Evolutionary conservation across 2,888 invertebrate species (phyloP), one percentile per base, ranked within the genome.

Genomic region (Habrosyne pyritoides): DNA sequence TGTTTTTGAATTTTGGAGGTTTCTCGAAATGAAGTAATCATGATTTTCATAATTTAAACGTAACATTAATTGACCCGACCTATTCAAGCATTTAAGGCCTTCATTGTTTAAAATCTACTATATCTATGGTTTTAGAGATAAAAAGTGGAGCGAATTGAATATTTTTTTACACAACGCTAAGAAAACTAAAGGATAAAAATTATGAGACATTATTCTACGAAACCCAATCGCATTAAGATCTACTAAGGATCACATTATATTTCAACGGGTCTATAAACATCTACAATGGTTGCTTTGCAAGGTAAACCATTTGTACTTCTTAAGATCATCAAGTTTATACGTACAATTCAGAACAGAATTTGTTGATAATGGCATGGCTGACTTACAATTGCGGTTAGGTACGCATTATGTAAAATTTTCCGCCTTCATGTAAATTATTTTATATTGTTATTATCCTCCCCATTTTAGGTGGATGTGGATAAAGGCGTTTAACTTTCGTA

Each of bases 291-390:
- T 49, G 21, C 49, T 54, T 50, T 26, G 24, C 14, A 18, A 36
- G 22, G 26, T 24, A 33, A 48, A 52, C 50, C 18, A 33, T 8
- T 47, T 5, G 30, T 47, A 30, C 33, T 51, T 52, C 33, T 47
- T 51, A 42, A 55, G 47, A 24, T 48, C 52, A 26, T 48, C 52
- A 55, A 36, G 52, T 48, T 48, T 55, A 48, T 52, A 24, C 12
- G 10, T 28, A 30, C 48, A 52, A 52, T 54, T 42, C 33, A 26
- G 26, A 52, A 52, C 33, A 48, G 24, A 52, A 30, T 55, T 47
- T 52, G 55, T 47, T 47, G 47, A 26, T 42, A 24, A 52, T 48
- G 33, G 48, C 42, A 52, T 2, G 22, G 4, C 24, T 52, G 36
- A 52, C 52, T 22, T 14, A 36, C 36, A 42, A 36, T 52, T 36